Percentiles rank a stretch among this genome's conserved stretches.
Evolutionary conservation across 1,140 invertebrate species (phyloP).

Genomic region (Potamilus streckersoni): DNA sequence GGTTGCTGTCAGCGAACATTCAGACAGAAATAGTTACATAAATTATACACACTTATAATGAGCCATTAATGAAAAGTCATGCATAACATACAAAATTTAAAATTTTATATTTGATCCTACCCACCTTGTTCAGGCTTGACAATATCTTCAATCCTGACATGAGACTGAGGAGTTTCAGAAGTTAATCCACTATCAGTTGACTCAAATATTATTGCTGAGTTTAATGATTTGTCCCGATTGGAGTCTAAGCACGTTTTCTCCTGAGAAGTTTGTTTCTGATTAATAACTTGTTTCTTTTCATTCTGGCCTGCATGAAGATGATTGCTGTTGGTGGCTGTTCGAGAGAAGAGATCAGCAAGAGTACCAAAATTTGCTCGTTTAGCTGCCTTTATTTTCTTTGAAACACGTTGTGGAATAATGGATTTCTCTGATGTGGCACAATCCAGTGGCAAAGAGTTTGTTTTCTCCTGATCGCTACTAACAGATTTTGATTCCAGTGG

Average conservation of each 20-base stretch:
- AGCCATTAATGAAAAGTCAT: too few relatives aligned
- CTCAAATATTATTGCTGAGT: too few relatives aligned
- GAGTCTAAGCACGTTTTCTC: constrained; percentile 2
- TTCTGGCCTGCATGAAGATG: neutral
- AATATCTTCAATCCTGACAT: too few relatives aligned
- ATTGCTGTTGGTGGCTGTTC: neutral
- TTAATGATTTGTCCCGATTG: too few relatives aligned
- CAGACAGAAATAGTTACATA: too few relatives aligned
- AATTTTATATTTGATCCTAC: too few relatives aligned
- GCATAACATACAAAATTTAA: too few relatives aligned
- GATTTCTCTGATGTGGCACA: constrained; percentile 44
- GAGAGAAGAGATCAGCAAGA: constrained; percentile 2
- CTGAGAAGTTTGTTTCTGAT: neutral
- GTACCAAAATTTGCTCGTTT: constrained; percentile 21
- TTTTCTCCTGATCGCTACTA: constrained; percentile 34
- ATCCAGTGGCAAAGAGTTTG: constrained; percentile 10
- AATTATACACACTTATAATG: too few relatives aligned
- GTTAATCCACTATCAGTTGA: too few relatives aligned
- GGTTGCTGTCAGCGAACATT: too few relatives aligned
- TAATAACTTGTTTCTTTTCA: constrained; percentile 25
- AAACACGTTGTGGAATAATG: constrained; percentile 16
- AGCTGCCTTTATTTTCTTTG: constrained; percentile 39
- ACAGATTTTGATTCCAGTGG: constrained; percentile 7
- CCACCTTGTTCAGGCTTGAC: too few relatives aligned
- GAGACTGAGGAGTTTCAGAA: too few relatives aligned